phyloP scores from a whole-genome alignment of 2,797 vertebrate genomes.

The Meriones psammophilus region DNA sequence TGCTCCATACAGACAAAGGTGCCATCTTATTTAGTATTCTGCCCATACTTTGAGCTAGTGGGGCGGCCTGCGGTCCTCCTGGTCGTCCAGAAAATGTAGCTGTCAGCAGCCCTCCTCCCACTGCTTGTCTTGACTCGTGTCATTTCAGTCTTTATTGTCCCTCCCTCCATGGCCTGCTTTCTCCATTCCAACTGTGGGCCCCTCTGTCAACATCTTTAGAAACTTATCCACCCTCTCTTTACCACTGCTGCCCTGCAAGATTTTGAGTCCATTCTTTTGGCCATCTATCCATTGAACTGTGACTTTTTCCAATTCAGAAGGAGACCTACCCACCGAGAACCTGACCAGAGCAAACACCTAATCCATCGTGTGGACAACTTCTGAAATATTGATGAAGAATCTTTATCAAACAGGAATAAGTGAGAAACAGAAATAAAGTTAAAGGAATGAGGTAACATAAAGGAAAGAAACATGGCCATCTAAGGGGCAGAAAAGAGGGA shows the following conservation, averaged over 20 bases:
- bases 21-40: slow-evolving; percentile 91
- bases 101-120: slow-evolving; percentile 87
- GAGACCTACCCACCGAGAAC: neutral
- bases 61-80: slow-evolving; percentile 89
- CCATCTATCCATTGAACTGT: neutral
- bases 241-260: neutral
- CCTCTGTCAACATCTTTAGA: slow-evolving; percentile 90
- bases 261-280: neutral
- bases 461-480: neutral
- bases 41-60: slow-evolving; percentile 61
- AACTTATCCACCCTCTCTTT: neutral
- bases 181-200: slow-evolving; percentile 90
- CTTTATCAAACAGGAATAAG: neutral
- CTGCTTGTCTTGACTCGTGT: slow-evolving; percentile 86
- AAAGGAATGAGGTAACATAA: neutral
- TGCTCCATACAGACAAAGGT: slow-evolving; percentile 90
- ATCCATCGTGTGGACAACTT: neutral
- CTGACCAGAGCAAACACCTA: neutral
- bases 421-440: neutral
- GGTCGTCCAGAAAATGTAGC: slow-evolving; percentile 89
- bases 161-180: slow-evolving; percentile 91
- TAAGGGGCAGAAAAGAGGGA: neutral
- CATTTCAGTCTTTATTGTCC: slow-evolving; percentile 91
- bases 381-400: neutral
- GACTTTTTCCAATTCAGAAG: slow-evolving; percentile 2